A percentile compares a stretch with the other conserved stretches of the same genome.
Evolutionary conservation across 1,140 invertebrate species (phyloP).

Genomic region (Linepithema humile): DNA sequence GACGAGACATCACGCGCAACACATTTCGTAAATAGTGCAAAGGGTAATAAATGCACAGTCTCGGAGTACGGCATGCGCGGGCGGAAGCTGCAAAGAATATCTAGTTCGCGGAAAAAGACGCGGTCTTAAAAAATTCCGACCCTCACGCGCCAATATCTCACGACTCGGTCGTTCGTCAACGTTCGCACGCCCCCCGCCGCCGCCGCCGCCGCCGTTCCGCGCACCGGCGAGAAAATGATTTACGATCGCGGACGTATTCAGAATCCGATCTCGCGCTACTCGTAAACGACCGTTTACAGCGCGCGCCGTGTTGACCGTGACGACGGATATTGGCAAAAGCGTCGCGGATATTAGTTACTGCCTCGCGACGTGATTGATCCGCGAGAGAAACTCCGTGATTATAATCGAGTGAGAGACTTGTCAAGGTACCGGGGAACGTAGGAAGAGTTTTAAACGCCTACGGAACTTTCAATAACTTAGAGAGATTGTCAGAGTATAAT

Average conservation of each 20-base stretch:
- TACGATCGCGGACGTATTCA: slow-evolving; percentile 55
- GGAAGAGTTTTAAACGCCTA: not conserved
- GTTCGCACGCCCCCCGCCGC: slow-evolving; percentile 15
- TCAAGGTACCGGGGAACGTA: not conserved
- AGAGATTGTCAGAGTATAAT: not conserved
- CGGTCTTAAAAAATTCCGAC: slow-evolving; percentile 20
- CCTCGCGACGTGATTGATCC: slow-evolving; percentile 40
- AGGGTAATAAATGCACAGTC: slow-evolving; percentile 24
- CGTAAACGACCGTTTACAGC: slow-evolving; percentile 32
- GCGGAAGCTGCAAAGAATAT: not conserved
- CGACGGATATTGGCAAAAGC: slow-evolving; percentile 41
- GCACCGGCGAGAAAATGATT: slow-evolving; percentile 50
- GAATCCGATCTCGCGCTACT: slow-evolving; percentile 33
- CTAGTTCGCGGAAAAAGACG: slow-evolving; percentile 7
- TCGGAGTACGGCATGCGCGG: not conserved
- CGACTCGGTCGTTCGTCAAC: slow-evolving; percentile 49
- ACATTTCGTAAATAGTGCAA: slow-evolving; percentile 11
- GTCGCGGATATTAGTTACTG: slow-evolving; percentile 43
- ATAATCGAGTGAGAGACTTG: slow-evolving; percentile 5
- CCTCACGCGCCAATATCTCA: slow-evolving; percentile 36
- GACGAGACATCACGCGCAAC: slow-evolving; percentile 13
- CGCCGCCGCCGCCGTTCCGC: not conserved
- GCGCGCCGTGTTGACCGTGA: slow-evolving; percentile 40
- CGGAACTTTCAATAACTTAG: not conserved
- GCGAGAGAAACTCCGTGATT: slow-evolving; percentile 3